Base-by-base conservation (phyloP, 2,888 invertebrate genomes). In the Pasiphila rectangulata region DNA sequence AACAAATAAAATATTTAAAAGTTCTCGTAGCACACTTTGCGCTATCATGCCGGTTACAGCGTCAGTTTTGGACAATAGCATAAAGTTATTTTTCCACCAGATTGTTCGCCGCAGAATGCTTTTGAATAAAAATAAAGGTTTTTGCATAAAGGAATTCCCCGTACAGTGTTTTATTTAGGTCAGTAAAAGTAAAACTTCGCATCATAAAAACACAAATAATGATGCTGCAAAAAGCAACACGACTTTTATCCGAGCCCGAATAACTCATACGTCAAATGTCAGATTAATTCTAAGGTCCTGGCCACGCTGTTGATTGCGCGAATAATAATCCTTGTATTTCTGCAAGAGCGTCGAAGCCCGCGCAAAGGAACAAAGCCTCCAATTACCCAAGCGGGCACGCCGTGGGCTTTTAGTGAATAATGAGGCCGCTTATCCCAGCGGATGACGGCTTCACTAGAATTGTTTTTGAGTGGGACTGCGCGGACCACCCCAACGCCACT, bases 351-450 rank as follows among this genome's bases (percentile, higher is more conserved):
- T 77, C 80, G 81, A 77, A 81, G 84, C 79, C 69, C 68, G 75
- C 72, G 81, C 77, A 79, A 83, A 83, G 82, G 82, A 83, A 85
- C 83, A 86, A 85, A 86, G 84, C 83, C 80, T 81, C 79, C 84
- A 85, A 87, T 87, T 87, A 87, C 79, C 83, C 75, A 72, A 75
- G 75, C 79, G 75, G 73, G 83, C 84, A 82, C 79, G 86, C 85
- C 77, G 82, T 85, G 83, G 80, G 85, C 84, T 84, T 86, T 87
- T 85, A 85, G 84, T 85, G 83, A 85, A 84, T 87, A 86, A 88
- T 86, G 85, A 85, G 59, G 83, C 79, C 79, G 84, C 82, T 86
- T 86, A 85, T 81, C 79, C 81, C 74, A 63, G 67, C 64, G 74
- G 75, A 79, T 80, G 83, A 81, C 76, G 81, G 79, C 73, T 80